These are phyloP conservation scores for Lagocephalus sceleratus DNA, from an alignment of 2,797 vertebrate genomes.

Conservation along the genomic window DNA sequence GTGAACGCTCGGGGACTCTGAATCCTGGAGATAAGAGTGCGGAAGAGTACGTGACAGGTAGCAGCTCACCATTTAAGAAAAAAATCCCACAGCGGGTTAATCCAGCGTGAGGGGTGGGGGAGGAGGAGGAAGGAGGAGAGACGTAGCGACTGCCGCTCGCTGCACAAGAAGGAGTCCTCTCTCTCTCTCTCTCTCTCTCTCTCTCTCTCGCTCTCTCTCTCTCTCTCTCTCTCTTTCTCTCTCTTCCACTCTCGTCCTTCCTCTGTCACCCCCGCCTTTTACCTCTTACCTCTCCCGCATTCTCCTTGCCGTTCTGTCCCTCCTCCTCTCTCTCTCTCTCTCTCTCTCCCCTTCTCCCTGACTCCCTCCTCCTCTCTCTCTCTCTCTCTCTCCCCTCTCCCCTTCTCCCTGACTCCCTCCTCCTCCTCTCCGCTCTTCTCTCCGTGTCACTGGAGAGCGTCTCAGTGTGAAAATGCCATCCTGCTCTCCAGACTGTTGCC, in stretches of 20 bases:
- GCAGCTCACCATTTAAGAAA: conserved; percentile 56
- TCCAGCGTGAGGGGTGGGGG: conserved; percentile 48
- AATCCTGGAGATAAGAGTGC: conserved; percentile 37
- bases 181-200: conserved; percentile 29
- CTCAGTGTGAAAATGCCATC: conserved; percentile 89
- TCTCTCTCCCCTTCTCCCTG: conserved; percentile 21
- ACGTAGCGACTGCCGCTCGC: no score
- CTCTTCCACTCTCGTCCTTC: conserved; percentile 49
- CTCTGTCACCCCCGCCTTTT: conserved; percentile 44
- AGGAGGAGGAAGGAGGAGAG: conserved; percentile 10
- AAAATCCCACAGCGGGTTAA: conserved; percentile 68
- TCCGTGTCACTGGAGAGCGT: conserved; percentile 76
- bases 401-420: conserved; percentile 3
- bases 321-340: conserved; percentile 34
- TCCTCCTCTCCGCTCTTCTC: conserved; percentile 45
- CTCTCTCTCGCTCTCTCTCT: no score
- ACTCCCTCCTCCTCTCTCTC: conserved; percentile 25
- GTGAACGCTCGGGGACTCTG: neutral
- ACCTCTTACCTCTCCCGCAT: conserved; percentile 47
- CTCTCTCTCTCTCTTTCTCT: conserved; percentile 17
- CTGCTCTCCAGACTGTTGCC: conserved; percentile 90
- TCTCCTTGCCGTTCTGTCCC: conserved; percentile 52
- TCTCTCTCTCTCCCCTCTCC: conserved; percentile 17
- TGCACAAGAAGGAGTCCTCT: no score
- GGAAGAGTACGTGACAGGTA: conserved; percentile 66